Conservation (phyloP, 2,797 vertebrate species). For the Hyperoplus lanceolatus region DNA sequence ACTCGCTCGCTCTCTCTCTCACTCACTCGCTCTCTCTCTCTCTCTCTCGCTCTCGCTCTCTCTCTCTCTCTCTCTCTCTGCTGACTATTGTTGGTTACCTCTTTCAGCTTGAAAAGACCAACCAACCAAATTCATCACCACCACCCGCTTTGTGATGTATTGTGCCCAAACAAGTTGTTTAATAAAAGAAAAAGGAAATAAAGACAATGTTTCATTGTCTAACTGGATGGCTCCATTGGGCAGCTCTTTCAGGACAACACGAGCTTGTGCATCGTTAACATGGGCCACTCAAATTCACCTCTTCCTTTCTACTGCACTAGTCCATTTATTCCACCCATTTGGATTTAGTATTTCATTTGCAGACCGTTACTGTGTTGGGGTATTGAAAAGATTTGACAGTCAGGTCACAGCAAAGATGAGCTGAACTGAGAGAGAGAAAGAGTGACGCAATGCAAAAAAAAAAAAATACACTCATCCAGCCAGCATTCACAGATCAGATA, state of each 20-base stretch:
- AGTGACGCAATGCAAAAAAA: conserved; percentile 32
- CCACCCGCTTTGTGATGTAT: no score
- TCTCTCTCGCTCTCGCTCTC: no score
- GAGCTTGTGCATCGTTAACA: neutral
- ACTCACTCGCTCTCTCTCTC: no score
- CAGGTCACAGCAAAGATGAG: conserved; percentile 15
- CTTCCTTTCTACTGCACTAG: neutral
- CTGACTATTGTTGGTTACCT: no score
- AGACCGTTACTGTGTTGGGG: neutral
- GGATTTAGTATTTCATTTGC: neutral
- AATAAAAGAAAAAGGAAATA: no score
- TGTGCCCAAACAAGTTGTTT: no score
- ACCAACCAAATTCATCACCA: no score
- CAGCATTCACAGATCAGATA: conserved; percentile 18
- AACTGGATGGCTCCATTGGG: neutral
- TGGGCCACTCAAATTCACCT: conserved; percentile 11
- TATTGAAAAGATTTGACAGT: conserved; percentile 31
- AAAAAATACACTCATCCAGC: conserved; percentile 22
- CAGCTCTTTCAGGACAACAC: conserved; percentile 1
- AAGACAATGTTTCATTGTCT: no score
- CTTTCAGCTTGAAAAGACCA: no score
- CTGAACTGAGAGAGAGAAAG: conserved; percentile 13
- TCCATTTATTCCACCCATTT: neutral
- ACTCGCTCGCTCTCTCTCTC: no score
- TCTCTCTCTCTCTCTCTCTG: no score